These are phyloP conservation scores for Synergus itoensis DNA, from an alignment of 2,888 invertebrate species.

Conservation along the genomic window DNA sequence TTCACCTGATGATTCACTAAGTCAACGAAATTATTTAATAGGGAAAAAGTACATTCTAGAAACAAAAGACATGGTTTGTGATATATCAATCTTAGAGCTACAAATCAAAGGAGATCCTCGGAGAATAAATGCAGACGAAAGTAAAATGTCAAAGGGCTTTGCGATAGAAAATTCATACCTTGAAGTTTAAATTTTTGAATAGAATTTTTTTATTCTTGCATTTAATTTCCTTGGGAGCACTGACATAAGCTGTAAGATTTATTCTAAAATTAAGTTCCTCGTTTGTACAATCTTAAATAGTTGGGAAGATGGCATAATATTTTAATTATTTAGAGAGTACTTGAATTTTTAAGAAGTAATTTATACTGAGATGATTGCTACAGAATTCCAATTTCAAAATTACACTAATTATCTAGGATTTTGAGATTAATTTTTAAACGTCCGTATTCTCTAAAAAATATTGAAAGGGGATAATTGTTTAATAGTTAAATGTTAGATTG, in stretches of 20 bases:
- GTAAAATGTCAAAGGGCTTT: neutral
- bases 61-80: constrained; percentile 18
- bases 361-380: no score
- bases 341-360: neutral
- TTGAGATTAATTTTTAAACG: neutral
- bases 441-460: neutral
- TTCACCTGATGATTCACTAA: constrained; percentile 10
- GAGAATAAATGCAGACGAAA: neutral
- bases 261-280: neutral
- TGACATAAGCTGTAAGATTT: neutral
- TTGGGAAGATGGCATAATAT: neutral
- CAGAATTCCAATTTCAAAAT: neutral
- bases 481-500: neutral
- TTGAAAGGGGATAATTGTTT: neutral
- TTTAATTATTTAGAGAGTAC: neutral
- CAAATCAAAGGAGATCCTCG: neutral
- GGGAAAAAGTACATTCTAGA: neutral
- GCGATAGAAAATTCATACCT: neutral
- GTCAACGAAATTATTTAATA: constrained; percentile 33
- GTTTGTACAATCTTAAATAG: neutral
- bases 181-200: neutral
- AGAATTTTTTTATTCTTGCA: neutral
- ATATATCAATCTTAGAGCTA: constrained; percentile 4
- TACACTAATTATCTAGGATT: neutral
- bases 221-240: neutral